These are phyloP conservation scores for Lottia scabra DNA, from an alignment of 2,888 invertebrate species.

Conservation along the genomic window DNA sequence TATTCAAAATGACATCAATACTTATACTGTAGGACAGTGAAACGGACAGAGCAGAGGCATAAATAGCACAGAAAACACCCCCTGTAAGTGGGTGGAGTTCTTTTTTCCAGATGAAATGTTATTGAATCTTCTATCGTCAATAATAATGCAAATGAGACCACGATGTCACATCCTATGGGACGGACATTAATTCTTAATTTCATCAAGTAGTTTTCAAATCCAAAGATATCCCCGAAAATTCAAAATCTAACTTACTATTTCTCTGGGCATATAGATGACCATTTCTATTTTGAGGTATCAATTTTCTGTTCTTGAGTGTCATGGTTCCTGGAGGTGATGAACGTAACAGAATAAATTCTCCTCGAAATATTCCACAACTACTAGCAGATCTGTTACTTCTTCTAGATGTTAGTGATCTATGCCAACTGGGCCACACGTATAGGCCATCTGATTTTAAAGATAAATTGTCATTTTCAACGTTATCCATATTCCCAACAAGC, in stretches of 20 bases:
- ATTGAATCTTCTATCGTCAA: too few relatives aligned
- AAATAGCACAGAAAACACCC: too few relatives aligned
- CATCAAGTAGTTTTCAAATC: too few relatives aligned
- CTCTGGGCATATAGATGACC: conserved; percentile 33
- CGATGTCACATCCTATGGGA: too few relatives aligned
- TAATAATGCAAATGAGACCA: too few relatives aligned
- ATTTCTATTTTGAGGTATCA: conserved; percentile 13
- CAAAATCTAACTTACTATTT: conserved; percentile 28
- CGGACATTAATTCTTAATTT: too few relatives aligned
- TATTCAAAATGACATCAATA: too few relatives aligned
- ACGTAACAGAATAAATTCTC: conserved; percentile 32
- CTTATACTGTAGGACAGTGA: too few relatives aligned
- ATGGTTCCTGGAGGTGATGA: conserved; percentile 25
- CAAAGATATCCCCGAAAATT: too few relatives aligned
- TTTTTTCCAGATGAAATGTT: too few relatives aligned
- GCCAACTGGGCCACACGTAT: conserved; percentile 27
- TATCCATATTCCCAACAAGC: neutral
- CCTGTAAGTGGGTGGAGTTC: too few relatives aligned
- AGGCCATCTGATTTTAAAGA: neutral
- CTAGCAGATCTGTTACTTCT: conserved; percentile 14
- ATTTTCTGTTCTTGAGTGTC: conserved; percentile 13
- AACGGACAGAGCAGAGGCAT: too few relatives aligned
- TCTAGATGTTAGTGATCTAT: conserved; percentile 21
- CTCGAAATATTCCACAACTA: conserved; percentile 29
- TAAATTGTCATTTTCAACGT: neutral